phyloP scores from a whole-genome alignment of 2,888 invertebrate species.

The Phlogophora meticulosa region DNA sequence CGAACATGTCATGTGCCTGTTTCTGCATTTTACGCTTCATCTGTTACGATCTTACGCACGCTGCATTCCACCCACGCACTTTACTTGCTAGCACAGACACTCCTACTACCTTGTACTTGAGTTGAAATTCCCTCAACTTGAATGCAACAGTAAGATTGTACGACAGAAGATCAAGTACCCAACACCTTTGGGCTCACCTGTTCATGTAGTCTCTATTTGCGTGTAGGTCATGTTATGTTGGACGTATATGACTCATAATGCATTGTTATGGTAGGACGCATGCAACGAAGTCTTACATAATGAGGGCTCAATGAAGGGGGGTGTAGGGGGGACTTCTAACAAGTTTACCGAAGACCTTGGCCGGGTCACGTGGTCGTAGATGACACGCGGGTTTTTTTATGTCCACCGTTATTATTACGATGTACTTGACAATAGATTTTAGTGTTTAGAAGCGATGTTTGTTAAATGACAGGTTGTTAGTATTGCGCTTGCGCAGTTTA shows the following conservation, averaged over 20 bases:
- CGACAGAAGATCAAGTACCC: constrained; percentile 34
- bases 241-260: constrained; percentile 64
- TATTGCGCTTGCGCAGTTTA: constrained; percentile 11
- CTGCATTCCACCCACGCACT: constrained; percentile 59
- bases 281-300: constrained; percentile 70
- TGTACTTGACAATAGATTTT: constrained; percentile 54
- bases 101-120: constrained; percentile 28
- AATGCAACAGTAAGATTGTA: constrained; percentile 25
- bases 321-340: constrained; percentile 61
- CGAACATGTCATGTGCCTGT: constrained; percentile 52
- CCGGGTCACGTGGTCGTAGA: constrained; percentile 59
- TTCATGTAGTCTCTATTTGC: constrained; percentile 18
- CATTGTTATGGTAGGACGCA: constrained; percentile 71
- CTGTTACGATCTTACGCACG: constrained; percentile 65
- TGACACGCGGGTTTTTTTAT: constrained; percentile 53
- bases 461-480: constrained; percentile 22
- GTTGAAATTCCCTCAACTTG: constrained; percentile 40
- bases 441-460: constrained; percentile 44
- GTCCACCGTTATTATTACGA: constrained; percentile 42
- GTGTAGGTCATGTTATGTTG: constrained; percentile 35
- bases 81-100: not conserved
- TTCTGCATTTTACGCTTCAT: constrained; percentile 65
- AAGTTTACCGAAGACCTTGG: constrained; percentile 72
- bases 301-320: constrained; percentile 63
- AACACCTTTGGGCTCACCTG: constrained; percentile 18